Evolutionary conservation across 2,888 invertebrate species (phyloP), one percentile per base, ranked within the genome.

Genomic region (Amorpha juglandis): DNA sequence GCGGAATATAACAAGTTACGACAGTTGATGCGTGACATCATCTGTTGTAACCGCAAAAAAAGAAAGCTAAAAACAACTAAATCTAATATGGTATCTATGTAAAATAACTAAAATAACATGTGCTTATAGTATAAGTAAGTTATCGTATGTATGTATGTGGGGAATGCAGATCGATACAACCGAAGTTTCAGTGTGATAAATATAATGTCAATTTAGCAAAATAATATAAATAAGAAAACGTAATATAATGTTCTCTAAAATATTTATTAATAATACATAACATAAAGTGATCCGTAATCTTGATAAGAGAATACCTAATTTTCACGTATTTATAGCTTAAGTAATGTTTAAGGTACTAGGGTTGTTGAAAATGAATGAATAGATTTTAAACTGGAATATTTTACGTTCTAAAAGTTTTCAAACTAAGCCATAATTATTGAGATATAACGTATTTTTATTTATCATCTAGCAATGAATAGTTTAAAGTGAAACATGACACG

Each of bases 51-150:
- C 64, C 69, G 75, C 77, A 75, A 78, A 77, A 71, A 73, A 78
- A 75, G 76, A 69, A 81, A 80, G 82, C 81, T 74, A 74, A 73
- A 77, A 76, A 72, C 77, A 50, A 77, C 71, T 74, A 74, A 69
- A 76, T 70, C 67, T 71, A 73, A 70, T 14, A 11, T 63, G 21
- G 11, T 16, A 27, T 33, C 6, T 63, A 51, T 35, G 19, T 16
- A 16, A 48, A 19, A 38, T 45, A 27, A 27, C 16, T 63, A 63
- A 38, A 19, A 9, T 19, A 48, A 48, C 6, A n/a, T 48, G n/a
- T 47, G 16, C 1, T 33, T 27, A 27, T 27, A 4, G 27, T 1
- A 27, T 27, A 27, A 27, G 27, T 27, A 27, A 1, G 4, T 27
- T 3, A 3, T 27, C 27, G 27, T 27, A 27, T 27, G n/a, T 50